phyloP scores from a whole-genome alignment of 1,140 invertebrate genomes.

The Calycopis cecrops region DNA sequence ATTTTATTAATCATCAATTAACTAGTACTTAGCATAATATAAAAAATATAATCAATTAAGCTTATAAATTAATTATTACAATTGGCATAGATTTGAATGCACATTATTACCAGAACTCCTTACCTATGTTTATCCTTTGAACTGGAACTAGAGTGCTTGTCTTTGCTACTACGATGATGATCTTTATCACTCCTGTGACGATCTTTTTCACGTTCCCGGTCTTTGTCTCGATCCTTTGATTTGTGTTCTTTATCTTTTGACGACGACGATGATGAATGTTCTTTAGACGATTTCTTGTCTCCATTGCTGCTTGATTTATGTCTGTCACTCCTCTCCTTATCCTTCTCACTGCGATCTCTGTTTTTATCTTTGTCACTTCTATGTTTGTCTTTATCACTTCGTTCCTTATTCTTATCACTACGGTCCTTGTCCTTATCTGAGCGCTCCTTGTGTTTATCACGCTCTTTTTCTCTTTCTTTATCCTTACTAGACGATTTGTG shows the following conservation, averaged over 20 bases:
- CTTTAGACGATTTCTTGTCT: constrained; percentile 45
- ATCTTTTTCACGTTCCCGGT: constrained; percentile 72
- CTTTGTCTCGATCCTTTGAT: constrained; percentile 67
- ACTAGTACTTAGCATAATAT: too few species aligned
- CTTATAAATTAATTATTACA: too few species aligned
- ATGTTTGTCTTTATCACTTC: constrained; percentile 33
- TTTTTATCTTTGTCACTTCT: constrained; percentile 66
- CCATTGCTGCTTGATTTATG: constrained; percentile 24
- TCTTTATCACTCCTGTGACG: constrained; percentile 66
- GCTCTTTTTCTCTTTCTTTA: constrained; percentile 73
- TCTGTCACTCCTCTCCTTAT: constrained; percentile 26
- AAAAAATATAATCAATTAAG: too few species aligned
- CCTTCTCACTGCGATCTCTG: constrained; percentile 13
- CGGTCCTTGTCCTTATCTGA: constrained; percentile 70
- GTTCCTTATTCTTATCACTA: constrained; percentile 20
- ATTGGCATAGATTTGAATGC: background rate
- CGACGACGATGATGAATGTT: constrained; percentile 64
- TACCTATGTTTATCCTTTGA: constrained; percentile 67
- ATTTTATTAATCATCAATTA: too few species aligned
- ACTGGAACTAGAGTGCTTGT: constrained; percentile 73
- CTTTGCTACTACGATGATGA: constrained; percentile 69
- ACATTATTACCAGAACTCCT: constrained; percentile 9
- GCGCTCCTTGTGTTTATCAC: constrained; percentile 71
- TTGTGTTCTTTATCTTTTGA: constrained; percentile 73
- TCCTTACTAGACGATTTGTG: constrained; percentile 81